These are phyloP conservation scores for Chiridota heheva DNA, from an alignment of 35 echinoderm and acorn worm genomes.

Conservation along the genomic window DNA sequence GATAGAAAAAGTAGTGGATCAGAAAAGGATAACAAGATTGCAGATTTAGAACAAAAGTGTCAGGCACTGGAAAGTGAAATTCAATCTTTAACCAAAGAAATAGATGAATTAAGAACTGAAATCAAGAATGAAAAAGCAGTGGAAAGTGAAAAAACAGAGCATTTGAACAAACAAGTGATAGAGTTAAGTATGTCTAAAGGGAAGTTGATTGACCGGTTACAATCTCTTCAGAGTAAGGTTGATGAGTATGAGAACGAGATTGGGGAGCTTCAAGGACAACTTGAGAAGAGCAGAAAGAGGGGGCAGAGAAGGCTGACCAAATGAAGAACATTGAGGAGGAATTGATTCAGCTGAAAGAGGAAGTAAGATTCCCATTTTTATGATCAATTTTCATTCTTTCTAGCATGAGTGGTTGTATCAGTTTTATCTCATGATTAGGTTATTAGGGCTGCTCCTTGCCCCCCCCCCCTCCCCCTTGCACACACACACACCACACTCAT, in stretches of 20 bases:
- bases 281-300: slow-evolving; percentile 25
- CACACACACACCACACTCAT: too few species aligned
- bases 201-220: slow-evolving; percentile 72
- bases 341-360: slow-evolving; percentile 10
- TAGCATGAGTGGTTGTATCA: too few species aligned
- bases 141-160: slow-evolving; percentile 38
- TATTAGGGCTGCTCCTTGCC: too few species aligned
- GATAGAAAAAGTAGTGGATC: too few species aligned
- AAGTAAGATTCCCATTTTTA: too few species aligned
- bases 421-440: too few species aligned
- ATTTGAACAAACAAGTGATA: slow-evolving; percentile 45
- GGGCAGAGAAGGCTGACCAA: slow-evolving; percentile 29
- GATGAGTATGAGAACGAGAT: slow-evolving; percentile 60
- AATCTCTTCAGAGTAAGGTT: slow-evolving; percentile 59
- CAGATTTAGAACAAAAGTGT: slow-evolving; percentile 2
- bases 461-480: too few species aligned
- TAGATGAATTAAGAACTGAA: background rate
- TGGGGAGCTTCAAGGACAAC: slow-evolving; percentile 12
- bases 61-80: slow-evolving; percentile 48
- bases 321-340: slow-evolving; percentile 42
- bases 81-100: background rate
- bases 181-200: slow-evolving; percentile 63
- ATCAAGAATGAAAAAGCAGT: slow-evolving; percentile 5
- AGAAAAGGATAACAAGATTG: too few species aligned
- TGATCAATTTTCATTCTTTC: too few species aligned